phyloP scores from a whole-genome alignment of 2,113 vertebrate genomes.

The Meles meles region DNA sequence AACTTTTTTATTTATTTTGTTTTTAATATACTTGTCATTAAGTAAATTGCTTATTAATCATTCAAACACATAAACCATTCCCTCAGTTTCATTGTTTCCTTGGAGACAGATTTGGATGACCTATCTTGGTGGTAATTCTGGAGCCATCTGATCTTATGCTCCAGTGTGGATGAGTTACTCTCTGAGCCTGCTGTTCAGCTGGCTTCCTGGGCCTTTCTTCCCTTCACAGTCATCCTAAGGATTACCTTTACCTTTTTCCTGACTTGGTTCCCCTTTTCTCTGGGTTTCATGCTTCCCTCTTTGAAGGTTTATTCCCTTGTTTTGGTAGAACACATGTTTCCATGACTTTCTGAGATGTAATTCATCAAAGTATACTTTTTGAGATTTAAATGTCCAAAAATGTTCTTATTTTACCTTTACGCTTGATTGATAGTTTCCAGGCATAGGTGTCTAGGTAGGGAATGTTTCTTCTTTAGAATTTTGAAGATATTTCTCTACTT shows the following conservation, averaged over 20 bases:
- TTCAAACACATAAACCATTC: not conserved
- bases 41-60: not conserved
- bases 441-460: not conserved
- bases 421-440: not conserved
- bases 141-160: not conserved
- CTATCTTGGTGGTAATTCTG: not conserved
- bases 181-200: not conserved
- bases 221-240: not conserved
- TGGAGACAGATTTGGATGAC: not conserved
- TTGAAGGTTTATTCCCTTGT: not conserved
- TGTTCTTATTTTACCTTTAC: not conserved
- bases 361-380: not conserved
- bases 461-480: not conserved
- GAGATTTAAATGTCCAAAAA: not conserved
- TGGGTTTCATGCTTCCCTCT: not conserved
- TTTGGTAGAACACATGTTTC: not conserved
- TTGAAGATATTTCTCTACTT: not conserved
- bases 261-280: not conserved
- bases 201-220: not conserved
- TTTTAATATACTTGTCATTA: not conserved
- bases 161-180: not conserved
- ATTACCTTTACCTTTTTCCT: not conserved
- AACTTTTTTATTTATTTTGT: not conserved
- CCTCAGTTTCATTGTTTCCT: not conserved
- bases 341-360: conserved; percentile 1